Base-by-base conservation (phyloP, 1,140 invertebrate species). In the Gryllus bimaculatus region DNA sequence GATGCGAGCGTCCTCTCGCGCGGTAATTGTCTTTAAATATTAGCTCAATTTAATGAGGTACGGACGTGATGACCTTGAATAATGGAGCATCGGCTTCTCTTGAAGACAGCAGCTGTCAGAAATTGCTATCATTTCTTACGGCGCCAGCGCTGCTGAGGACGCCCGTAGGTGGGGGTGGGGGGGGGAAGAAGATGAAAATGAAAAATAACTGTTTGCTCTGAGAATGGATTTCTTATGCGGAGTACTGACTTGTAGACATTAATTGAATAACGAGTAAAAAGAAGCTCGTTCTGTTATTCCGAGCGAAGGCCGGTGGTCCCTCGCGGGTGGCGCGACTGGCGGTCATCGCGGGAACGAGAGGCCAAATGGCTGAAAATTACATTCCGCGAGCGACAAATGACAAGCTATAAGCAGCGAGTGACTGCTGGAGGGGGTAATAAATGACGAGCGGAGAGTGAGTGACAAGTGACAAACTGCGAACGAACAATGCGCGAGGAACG, bases 21-120 rank as follows among this genome's bases (percentile, higher is more conserved):
- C 54, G 54, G 54, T 66, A 66, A 66, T 66, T 66, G 54, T 66
- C 54, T 66, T 66, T 66, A 66, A 66, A 66, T 66, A 66, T 66
- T 66, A 66, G 54, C 54, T 66, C 54, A 66, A 66, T 66, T 66
- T 66, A 66, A 66, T 66, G 54, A 66, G 54, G 54, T 66, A 66
- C 54, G 54, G 54, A 66, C 54, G 54, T 66, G 54, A 66, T 66
- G 54, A 66, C 54, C 54, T 66, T 66, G 54, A 66, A 66, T 10
- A 66, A 66, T 66, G 54, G 54, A 66, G 54, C 54, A 66, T 66
- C 54, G 54, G 54, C 54, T 66, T 66, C 54, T 66, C 54, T 66
- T 66, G 54, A 66, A 66, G 54, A 66, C 54, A 66, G 54, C 54
- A 66, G 54, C 54, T 66, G 54, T 66, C 54, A 66, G 54, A 66